Base-by-base conservation (phyloP, 1,140 invertebrate genomes). In the Propsilocerus akamusi region DNA sequence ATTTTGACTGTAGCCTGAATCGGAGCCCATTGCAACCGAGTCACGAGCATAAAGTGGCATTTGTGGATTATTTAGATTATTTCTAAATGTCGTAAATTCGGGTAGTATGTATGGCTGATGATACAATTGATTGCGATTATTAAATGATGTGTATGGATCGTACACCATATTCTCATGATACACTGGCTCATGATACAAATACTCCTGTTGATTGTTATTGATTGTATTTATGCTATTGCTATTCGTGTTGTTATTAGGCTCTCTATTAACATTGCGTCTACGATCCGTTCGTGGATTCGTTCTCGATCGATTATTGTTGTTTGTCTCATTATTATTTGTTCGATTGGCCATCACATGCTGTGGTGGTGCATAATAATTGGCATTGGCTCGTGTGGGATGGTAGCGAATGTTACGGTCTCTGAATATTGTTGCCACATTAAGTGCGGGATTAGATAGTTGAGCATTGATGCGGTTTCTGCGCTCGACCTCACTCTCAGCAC, bases 1-100 rank as follows among this genome's bases (percentile, higher is more conserved):
- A 52, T 80, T 73, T 56, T 81, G 77, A 54, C 77, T 80, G 56
- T 80, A 81, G 0, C 78, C 77, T 17, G 77, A 80, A 58, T 81
- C 78, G 20, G 75, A 78, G 5, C 75, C 75, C 64, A 49, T 73
- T 67, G 52, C 71, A 71, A 49, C 58, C 71, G 71, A 8, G 67
- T 64, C 34, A 64, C 64, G 54, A 61, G 65, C 20, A 59, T 62
- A 41, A 64, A 63, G 49, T 59, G 59, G 20, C 57, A 55, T 14
- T 55, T 53, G 49, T 52, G 53, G 14, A 48, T 51, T n/a, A 52
- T 51, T 23, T 48, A 52, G 24, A 49, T 37, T 37, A 34, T 28
- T 52, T 23, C 47, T 24, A 52, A 26, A 52, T 26, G 47, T 12
- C 25, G 51, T 51, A 48, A 51, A 55, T 20, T 64, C 61, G 8